phyloP scores from a whole-genome alignment of 2,888 invertebrate genomes.

The Aphrophora alni region DNA sequence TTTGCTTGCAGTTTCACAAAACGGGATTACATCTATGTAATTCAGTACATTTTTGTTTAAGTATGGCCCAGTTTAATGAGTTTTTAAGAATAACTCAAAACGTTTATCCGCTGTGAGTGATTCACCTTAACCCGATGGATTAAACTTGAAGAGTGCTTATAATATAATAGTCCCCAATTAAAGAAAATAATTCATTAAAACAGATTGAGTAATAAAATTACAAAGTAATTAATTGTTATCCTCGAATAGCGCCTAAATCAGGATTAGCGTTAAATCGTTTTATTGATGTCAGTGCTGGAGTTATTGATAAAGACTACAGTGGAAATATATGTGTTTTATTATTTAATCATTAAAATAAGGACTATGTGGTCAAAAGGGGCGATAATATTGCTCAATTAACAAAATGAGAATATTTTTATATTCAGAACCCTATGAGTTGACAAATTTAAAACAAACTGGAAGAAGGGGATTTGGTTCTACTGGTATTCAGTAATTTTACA shows the following conservation, averaged over 20 bases:
- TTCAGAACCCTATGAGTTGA: too few species aligned
- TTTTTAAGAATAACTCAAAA: too few species aligned
- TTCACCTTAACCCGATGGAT: neutral
- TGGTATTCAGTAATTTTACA: too few species aligned
- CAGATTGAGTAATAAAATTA: neutral
- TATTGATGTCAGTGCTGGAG: neutral
- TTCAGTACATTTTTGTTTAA: too few species aligned
- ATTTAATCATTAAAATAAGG: neutral
- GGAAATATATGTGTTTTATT: neutral
- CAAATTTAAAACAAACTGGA: too few species aligned
- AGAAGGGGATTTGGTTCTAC: too few species aligned
- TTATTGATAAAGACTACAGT: neutral
- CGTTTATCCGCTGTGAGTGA: too few species aligned
- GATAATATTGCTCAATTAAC: neutral
- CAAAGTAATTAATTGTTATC: neutral
- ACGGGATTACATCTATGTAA: too few species aligned
- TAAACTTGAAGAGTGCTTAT: neutral
- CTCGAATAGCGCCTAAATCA: neutral
- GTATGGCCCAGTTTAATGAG: too few species aligned
- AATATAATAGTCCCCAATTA: neutral
- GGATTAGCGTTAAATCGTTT: neutral
- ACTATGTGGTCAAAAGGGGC: neutral
- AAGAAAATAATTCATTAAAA: neutral
- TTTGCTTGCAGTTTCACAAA: too few species aligned
- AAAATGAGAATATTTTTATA: too few species aligned